phyloP scores from a whole-genome alignment of 2,113 vertebrate species.

The Gobio gobio region DNA sequence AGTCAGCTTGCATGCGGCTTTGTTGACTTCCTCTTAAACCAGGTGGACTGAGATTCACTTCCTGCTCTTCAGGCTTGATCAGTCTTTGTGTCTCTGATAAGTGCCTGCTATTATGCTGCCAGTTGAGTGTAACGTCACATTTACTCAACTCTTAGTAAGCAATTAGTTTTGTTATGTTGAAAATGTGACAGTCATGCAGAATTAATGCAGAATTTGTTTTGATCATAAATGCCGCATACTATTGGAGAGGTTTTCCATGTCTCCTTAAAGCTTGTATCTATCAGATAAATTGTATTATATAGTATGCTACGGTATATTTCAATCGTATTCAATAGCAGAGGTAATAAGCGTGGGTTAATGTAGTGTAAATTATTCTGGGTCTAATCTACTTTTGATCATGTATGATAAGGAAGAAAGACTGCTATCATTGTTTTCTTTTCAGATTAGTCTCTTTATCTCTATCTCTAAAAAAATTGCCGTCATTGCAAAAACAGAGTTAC shows the following conservation, averaged over 20 bases:
- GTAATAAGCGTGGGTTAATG: not conserved
- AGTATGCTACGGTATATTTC: not conserved
- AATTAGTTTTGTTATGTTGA: not conserved
- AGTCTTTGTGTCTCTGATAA: not conserved
- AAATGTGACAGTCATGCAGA: not conserved
- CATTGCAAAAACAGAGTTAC: not conserved
- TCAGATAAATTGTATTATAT: not conserved
- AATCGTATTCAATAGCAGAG: not conserved
- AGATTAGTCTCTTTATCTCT: not conserved
- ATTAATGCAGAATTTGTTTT: not conserved
- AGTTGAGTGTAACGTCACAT: conserved; percentile 1
- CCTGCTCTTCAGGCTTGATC: conserved; percentile 63
- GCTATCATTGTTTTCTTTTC: not conserved
- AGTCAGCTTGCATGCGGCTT: conserved; percentile 74
- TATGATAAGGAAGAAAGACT: not conserved
- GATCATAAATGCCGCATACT: not conserved
- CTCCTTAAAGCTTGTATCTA: not conserved
- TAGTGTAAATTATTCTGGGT: not conserved
- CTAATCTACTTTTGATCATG: not conserved
- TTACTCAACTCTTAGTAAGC: not conserved
- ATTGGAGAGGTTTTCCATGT: not conserved
- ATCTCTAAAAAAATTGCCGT: not conserved
- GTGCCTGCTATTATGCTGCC: not conserved
- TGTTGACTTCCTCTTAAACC: conserved; percentile 81
- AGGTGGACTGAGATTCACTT: conserved; percentile 79